Evolutionary conservation across 2,888 invertebrate genomes (phyloP), one percentile per base, ranked within the genome.

Genomic region (Dysmachus trigonus): DNA sequence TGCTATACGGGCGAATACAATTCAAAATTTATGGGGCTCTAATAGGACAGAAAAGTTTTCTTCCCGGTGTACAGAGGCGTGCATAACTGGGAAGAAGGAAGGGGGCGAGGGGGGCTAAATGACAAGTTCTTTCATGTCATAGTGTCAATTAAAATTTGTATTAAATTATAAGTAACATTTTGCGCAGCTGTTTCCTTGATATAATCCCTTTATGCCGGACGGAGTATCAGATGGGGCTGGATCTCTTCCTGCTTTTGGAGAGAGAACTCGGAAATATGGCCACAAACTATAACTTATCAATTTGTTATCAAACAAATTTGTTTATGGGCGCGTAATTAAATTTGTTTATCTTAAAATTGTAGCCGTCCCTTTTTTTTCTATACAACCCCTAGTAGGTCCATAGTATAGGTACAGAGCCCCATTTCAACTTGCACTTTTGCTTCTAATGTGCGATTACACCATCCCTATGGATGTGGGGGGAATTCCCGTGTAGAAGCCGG

Each of bases 241-340:
- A 62, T 1, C 5, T 8, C 27, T 62, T 62, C 62, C 62, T 62
- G 62, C 62, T 22, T 62, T 62, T 5, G 62, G 15, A 15, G 38
- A 41, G 5, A 15, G 62, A 62, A 10, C 10, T 1, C 10, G 22
- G 27, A 62, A 85, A 86, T 85, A 86, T 86, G 31, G 81, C 71
- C 87, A 73, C 83, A 35, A 71, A 87, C 71, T 73, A 79, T 38
- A 85, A 72, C 53, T 87, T 87, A 86, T 87, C 87, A 87, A 86
- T 87, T 87, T 87, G 87, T 87, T 87, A 86, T 86, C 86, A 87
- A 86, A 86, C 86, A 86, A 87, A 87, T 87, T 87, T 87, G 87
- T 87, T 87, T 87, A 87, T 86, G 86, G 87, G 15, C 74, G 81
- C 84, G 86, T 87, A 86, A 87, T 87, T 87, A 87, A 87, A 87